These are phyloP conservation scores for Eurois occulta DNA, from an alignment of 2,888 invertebrate genomes.

Conservation along the genomic window DNA sequence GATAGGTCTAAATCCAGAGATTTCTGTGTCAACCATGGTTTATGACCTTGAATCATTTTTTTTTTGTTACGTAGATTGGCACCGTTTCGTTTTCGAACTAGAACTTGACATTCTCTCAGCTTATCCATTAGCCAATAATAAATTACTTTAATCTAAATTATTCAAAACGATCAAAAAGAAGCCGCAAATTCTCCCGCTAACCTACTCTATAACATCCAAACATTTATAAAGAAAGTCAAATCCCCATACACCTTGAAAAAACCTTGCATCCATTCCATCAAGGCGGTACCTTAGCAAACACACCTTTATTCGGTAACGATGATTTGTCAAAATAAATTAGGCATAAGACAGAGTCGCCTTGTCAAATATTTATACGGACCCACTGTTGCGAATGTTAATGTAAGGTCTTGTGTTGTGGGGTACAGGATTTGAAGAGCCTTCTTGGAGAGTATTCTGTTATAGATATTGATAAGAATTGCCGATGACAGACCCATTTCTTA, in stretches of 20 bases:
- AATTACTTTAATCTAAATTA: background rate
- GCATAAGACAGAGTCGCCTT: constrained; percentile 86
- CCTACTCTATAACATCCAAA: background rate
- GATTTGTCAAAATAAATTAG: constrained; percentile 90
- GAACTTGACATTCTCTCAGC: too few species aligned
- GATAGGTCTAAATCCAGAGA: background rate
- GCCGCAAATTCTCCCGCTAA: background rate
- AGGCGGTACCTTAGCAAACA: constrained; percentile 72
- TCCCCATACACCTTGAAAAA: constrained; percentile 52
- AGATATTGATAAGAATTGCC: background rate
- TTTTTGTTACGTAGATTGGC: background rate
- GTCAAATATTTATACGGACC: constrained; percentile 87
- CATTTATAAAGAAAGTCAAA: constrained; percentile 37
- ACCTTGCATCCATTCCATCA: constrained; percentile 54
- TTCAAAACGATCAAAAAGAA: background rate
- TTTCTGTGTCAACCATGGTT: background rate
- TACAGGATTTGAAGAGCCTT: constrained; percentile 43
- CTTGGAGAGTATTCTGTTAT: background rate
- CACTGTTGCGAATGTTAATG: constrained; percentile 77
- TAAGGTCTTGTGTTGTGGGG: constrained; percentile 64
- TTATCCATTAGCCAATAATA: too few species aligned
- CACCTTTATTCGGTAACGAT: constrained; percentile 80
- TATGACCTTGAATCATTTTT: background rate
- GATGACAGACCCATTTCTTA: background rate
- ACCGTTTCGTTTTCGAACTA: too few species aligned